These are phyloP conservation scores for Archaeoteleia sp. DNA, from an alignment of 2,888 invertebrate genomes.

Conservation along the genomic window DNA sequence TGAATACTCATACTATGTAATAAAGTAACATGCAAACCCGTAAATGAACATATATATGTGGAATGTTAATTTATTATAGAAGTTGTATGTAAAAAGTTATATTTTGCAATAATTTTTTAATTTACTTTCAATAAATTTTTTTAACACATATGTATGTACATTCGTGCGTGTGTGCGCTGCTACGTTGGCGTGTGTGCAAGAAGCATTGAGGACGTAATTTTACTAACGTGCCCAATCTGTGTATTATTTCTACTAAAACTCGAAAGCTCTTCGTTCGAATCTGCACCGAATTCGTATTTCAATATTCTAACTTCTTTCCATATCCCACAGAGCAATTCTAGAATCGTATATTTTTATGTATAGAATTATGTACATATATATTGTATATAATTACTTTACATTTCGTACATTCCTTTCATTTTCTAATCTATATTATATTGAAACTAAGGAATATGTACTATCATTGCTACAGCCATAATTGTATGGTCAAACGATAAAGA, in stretches of 20 bases:
- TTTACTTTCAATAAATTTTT: constrained; percentile 28
- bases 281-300: constrained; percentile 24
- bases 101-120: constrained; percentile 41
- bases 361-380: constrained; percentile 36
- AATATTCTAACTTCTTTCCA: constrained; percentile 27
- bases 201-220: constrained; percentile 7
- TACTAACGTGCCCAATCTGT: constrained; percentile 1
- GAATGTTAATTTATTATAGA: too few relatives aligned
- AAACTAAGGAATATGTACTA: too few relatives aligned
- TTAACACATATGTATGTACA: constrained; percentile 45
- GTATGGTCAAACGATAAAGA: too few relatives aligned
- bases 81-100: too few relatives aligned
- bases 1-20: too few relatives aligned
- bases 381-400: constrained; percentile 3
- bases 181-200: constrained; percentile 19
- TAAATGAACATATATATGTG: constrained; percentile 48
- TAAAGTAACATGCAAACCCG: too few relatives aligned
- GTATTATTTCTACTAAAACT: constrained; percentile 24
- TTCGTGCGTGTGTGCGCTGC: constrained; percentile 21
- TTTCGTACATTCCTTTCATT: constrained; percentile 1
- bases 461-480: too few relatives aligned
- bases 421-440: constrained; percentile 4
- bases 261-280: constrained; percentile 27
- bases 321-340: constrained; percentile 35
- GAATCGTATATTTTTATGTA: constrained; percentile 35